Evolutionary conservation across 2,797 vertebrate species (phyloP), one percentile per base, ranked within the genome.

Genomic region (Sarcoramphus papa): DNA sequence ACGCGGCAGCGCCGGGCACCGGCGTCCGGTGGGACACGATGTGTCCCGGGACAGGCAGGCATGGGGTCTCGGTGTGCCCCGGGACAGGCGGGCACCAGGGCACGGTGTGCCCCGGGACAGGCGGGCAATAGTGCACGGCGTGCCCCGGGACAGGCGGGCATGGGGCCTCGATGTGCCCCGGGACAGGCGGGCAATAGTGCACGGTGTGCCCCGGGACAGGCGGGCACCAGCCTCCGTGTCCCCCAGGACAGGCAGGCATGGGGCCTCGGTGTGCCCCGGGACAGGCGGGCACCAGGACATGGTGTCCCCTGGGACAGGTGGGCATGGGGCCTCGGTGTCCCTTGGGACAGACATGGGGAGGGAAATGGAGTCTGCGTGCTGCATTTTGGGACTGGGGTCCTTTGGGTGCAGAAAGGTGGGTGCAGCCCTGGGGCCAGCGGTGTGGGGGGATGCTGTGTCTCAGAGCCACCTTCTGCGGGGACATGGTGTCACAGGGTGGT

Each of bases 341-440:
- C 4, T 45, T 5, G 3, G 40, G 22, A 8, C 31, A 14, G 24
- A 3, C 9, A 1, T 2, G n/a, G 11, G 14, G 15, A 7, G 18
- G 37, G 17, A 31, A 18, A 8, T 30, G 87, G 74, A 57, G 16
- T 2, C 14, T 6, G n/a, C 7, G 21, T 9, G 41, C 24, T 33
- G 51, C 24, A 0, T n/a, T 68, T 43, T 10, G 30, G 25, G 19
- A 12, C 41, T 16, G 33, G 37, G 8, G 15, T 56, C 16, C 19
- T 80, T 56, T 35, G 82, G 18, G 31, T 13, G 11, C 67, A 24
- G 43, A 35, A 37, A 18, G 10, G 16, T 12, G n/a, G 24, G 54
- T 30, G 56, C 70, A 45, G 54, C 51, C 63, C 50, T 10, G 15
- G 16, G 40, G 24, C 4, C 14, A 3, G 63, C 2, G 2, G 8